These are phyloP conservation scores for Zapornia atra DNA, from an alignment of 2,113 vertebrate genomes.

Conservation along the genomic window DNA sequence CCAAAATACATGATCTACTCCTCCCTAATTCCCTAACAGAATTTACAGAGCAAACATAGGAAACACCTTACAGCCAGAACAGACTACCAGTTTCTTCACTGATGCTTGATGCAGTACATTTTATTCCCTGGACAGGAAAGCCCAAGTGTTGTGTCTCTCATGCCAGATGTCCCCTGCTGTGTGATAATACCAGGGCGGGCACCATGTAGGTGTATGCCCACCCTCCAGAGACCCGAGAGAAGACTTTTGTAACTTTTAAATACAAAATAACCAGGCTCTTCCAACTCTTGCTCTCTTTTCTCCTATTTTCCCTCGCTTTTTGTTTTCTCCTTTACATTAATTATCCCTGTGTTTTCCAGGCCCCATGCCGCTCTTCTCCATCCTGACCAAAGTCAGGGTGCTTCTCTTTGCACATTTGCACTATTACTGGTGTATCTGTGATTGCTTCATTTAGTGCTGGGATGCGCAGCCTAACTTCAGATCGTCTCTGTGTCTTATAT, in stretches of 20 bases:
- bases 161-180: not conserved
- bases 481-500: not conserved
- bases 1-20: not conserved
- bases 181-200: not conserved
- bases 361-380: not conserved
- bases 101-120: not conserved
- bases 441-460: not conserved
- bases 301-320: not conserved
- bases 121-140: not conserved
- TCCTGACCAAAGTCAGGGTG: not conserved
- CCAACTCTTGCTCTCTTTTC: not conserved
- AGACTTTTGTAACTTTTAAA: not conserved
- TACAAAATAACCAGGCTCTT: not conserved
- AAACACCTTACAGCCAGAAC: not conserved
- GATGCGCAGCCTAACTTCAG: not conserved
- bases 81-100: not conserved
- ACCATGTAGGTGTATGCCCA: not conserved
- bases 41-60: not conserved
- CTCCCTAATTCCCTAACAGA: not conserved
- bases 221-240: not conserved
- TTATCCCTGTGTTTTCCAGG: not conserved
- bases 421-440: not conserved
- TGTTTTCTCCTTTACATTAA: not conserved
- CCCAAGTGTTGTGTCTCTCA: not conserved
- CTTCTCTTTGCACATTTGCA: not conserved